Base-by-base conservation (phyloP, 2,113 vertebrate species). In the Eonycteris spelaea region DNA sequence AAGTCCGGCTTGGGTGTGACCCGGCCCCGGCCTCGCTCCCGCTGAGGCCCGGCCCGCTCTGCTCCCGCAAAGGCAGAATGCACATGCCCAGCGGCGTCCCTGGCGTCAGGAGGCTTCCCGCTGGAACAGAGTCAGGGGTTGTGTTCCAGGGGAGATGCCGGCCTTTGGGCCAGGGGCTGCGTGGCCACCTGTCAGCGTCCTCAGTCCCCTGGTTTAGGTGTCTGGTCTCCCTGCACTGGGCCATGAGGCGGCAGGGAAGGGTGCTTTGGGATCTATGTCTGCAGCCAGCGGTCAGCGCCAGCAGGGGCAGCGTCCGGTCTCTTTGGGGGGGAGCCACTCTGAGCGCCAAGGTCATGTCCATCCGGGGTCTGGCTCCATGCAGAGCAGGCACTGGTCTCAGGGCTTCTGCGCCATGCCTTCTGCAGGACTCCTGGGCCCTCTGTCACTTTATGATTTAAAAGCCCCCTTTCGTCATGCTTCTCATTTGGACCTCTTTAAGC, bases 241-340 rank as follows among this genome's bases (percentile, higher is more conserved):
- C 2, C 15, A 0, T 38, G 16, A 3, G 3, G 43, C 1, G 30
- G 33, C 22, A 22, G 65, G 65, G 38, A 33, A 35, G 57, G 10
- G 11, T 21, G 70, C 22, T 35, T 16, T 1, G 65, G 33, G 43
- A 16, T 28, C 1, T 0, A 53, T 7, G n/a, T 65, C 59, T 48
- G 1, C 38, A 33, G 11, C 30, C 16, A 15, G 82, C 7, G 2
- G 26, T 10, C n/a, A 9, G 71, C 71, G 77, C 19, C n/a, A 5
- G 65, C 77, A 75, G 77, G 59, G 87, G 55, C 78, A 73, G 61
- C 70, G 26, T 11, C 7, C 13, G 11, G 22, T 6, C 63, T 83
- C 48, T 61, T 19, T 5, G 28, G 24, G 14, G 5, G 5, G 11
- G 33, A 92, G 80, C 63, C 7, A 0, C 13, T 22, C 28, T 1